Evolutionary conservation across 2,797 vertebrate genomes (phyloP).

Genomic region (Lindbergichthys nudifrons): DNA sequence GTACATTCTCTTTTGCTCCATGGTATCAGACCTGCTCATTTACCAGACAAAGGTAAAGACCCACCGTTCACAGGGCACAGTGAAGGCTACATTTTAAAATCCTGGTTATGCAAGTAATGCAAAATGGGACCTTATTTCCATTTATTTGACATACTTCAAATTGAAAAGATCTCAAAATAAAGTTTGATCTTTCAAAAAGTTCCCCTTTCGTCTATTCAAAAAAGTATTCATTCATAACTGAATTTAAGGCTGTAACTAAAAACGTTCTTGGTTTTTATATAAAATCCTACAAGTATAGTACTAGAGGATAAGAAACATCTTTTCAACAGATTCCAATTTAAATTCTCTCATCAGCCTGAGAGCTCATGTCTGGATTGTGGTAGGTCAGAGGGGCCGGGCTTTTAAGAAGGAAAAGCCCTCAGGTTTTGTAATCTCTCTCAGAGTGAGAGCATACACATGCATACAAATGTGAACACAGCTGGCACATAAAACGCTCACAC

Average conservation of each 20-base stretch:
- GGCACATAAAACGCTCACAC: not conserved
- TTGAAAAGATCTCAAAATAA: not conserved
- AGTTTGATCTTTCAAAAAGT: not conserved
- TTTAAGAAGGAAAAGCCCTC: slow-evolving; percentile 6
- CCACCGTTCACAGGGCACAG: not conserved
- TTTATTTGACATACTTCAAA: not conserved
- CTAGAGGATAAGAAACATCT: not conserved
- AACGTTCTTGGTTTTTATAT: not conserved
- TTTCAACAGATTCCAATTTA: slow-evolving; percentile 9
- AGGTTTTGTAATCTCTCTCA: slow-evolving; percentile 9
- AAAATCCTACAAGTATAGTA: not conserved
- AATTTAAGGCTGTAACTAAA: not conserved
- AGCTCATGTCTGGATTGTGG: slow-evolving; percentile 1
- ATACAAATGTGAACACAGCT: not conserved
- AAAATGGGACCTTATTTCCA: not conserved
- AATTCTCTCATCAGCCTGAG: slow-evolving; percentile 2
- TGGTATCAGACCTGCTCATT: not conserved
- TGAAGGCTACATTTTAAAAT: not conserved
- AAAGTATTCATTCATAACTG: not conserved
- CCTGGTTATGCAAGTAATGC: not conserved
- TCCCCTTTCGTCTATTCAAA: not conserved
- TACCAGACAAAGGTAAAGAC: not conserved
- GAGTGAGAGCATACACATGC: not conserved
- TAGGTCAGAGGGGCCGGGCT: not conserved
- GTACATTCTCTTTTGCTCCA: not conserved